Conservation (phyloP, 2,888 invertebrate genomes). For the Drosophila parthenogenetica region DNA sequence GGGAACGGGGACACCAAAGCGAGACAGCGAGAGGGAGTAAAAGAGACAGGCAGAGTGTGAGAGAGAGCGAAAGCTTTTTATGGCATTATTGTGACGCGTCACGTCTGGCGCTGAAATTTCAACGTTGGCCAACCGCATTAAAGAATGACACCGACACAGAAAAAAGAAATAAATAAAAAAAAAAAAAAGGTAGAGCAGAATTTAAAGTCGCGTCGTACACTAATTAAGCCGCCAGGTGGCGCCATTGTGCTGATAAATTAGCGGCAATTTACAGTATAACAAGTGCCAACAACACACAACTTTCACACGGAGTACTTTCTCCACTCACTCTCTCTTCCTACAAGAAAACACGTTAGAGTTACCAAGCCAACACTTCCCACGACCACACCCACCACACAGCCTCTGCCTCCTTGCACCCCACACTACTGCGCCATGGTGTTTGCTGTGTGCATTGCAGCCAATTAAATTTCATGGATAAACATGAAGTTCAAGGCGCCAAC, state of each 20-base stretch:
- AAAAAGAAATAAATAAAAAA: too few relatives aligned
- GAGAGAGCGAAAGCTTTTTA: conserved; percentile 4
- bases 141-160: conserved; percentile 29
- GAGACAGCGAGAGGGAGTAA: background rate
- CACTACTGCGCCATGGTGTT: conserved; percentile 31
- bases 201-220: conserved; percentile 48
- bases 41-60: background rate
- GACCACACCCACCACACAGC: background rate
- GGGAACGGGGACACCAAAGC: too few relatives aligned
- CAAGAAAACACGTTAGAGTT: too few relatives aligned
- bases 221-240: conserved; percentile 67
- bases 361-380: background rate
- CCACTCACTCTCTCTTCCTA: background rate
- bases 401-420: background rate
- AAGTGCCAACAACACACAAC: conserved; percentile 51
- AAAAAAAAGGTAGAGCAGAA: conserved; percentile 1
- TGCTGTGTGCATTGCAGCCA: conserved; percentile 65
- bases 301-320: conserved; percentile 17
- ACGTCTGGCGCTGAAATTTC: conserved; percentile 63
- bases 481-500: conserved; percentile 57
- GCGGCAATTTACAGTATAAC: conserved; percentile 59
- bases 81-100: conserved; percentile 76
- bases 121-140: conserved; percentile 32
- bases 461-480: conserved; percentile 78
- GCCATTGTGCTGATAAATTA: conserved; percentile 65